Evolutionary conservation across 2,888 invertebrate species (phyloP), one percentile per base, ranked within the genome.

Genomic region (Apoda limacodes): DNA sequence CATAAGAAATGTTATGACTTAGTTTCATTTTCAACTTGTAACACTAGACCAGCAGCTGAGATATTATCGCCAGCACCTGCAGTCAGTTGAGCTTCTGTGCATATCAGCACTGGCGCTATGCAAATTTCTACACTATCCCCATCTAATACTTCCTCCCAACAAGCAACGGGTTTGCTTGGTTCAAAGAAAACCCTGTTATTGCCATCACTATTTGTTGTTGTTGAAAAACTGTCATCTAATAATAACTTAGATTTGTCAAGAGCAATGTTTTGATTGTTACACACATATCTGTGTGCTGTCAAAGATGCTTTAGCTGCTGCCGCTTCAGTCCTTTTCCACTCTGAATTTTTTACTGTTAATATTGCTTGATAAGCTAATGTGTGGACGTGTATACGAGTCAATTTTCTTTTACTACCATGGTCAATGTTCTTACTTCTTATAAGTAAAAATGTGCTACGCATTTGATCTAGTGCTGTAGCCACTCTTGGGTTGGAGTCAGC

Each of bases 41-140:
- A 69, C n/a, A 86, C 88, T 9, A 93, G 69, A n/a, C 92, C 93
- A 2, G 93, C 90, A n/a, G 92, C 90, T 0, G 93, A 93, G 41
- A 93, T 90, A 55, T 93, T 93, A 58, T 93, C 93, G 1, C 93
- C 93, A 6, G 92, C 93, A 1, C 93, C 93, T 0, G 90, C 93
- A 1, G 93, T 93, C 50, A 92, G 85, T 36, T 86, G 84, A 1
- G 90, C 91, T 45, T 89, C 83, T 0, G 90, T 92, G 53, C 93
- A 93, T 3, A 93, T 91, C 13, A 93, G 69, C 4, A 92, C 92
- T 0, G 93, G 93, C 0, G 93, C 91, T 4, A 93, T 84, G 63
- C 93, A 93, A 30, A 93, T 86, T 48, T 90, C 84, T 10, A 86
- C 82, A 28, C 61, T 47, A 13, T 66, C 70, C 3, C 63, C 62